Percentiles rank a stretch among this genome's conserved stretches.
Evolutionary conservation across 2,888 invertebrate genomes (phyloP).

Genomic region (Pyralis farinalis): DNA sequence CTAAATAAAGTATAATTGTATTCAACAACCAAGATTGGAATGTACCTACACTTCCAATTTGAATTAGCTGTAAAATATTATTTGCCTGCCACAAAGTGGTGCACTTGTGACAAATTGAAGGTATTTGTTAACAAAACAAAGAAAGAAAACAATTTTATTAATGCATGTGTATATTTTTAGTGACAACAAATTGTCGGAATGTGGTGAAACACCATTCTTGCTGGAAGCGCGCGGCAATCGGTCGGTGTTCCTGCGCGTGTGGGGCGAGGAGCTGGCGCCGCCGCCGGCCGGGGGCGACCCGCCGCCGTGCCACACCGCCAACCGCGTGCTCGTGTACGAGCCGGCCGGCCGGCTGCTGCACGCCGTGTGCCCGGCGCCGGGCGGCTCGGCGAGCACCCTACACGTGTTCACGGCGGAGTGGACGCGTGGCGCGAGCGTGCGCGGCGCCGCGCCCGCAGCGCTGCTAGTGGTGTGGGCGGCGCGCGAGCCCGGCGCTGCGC

Average conservation of each 20-base stretch:
- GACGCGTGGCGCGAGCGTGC: constrained; percentile 68
- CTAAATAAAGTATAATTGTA: too few relatives aligned
- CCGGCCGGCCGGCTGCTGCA: constrained; percentile 84
- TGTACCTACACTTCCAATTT: too few relatives aligned
- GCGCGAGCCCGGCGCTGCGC: constrained; percentile 88
- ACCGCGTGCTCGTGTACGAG: constrained; percentile 90
- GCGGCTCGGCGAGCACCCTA: constrained; percentile 80
- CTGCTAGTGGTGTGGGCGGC: constrained; percentile 92
- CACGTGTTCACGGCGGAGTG: constrained; percentile 92
- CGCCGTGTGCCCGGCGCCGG: constrained; percentile 85
- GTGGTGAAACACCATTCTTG: constrained; percentile 89
- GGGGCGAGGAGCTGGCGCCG: constrained; percentile 88
- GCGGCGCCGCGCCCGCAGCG: constrained; percentile 86
- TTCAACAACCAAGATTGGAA: too few relatives aligned
- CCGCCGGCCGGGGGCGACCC: constrained; percentile 82
- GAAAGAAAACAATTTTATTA: too few relatives aligned
- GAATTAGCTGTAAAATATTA: too few relatives aligned
- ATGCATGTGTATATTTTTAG: too few relatives aligned
- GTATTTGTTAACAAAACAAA: too few relatives aligned
- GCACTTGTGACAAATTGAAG: too few relatives aligned
- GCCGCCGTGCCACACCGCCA: constrained; percentile 87
- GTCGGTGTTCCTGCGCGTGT: constrained; percentile 90
- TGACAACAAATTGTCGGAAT: constrained; percentile 68
- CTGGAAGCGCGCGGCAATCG: constrained; percentile 89
- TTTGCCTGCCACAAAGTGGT: too few relatives aligned